Base-by-base conservation (phyloP, 2,113 vertebrate species). In the Psilopsiagon aymara region DNA sequence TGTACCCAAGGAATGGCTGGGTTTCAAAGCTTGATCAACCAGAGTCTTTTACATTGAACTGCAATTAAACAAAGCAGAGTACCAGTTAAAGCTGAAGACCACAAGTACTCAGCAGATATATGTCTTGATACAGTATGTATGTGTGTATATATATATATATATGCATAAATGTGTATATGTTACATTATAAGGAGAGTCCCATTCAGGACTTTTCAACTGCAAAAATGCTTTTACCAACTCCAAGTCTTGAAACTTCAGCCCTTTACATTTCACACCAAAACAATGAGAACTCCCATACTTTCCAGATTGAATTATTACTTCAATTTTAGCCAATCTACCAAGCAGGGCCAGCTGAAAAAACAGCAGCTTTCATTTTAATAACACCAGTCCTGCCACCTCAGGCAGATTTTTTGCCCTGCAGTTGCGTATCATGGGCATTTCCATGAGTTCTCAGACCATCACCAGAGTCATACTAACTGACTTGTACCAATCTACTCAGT, bases 31-130 rank as follows among this genome's bases (percentile, higher is more conserved):
- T 94, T 94, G 83, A 94, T 89, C 91, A 92, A 92, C 88, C 90
- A 90, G 70, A 92, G 90, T 75, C 91, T 83, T 82, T 89, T 89
- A 95, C 86, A 94, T 0, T 87, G 86, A 96, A 94, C 59, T 69
- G 92, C 91, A 96, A 92, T 88, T 91, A 94, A 96, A 94, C 52
- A 93, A 93, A 96, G 96, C 94, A 87, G 91, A 96, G 86, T 94
- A 96, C 94, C 86, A 92, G 86, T 92, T 76, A 94, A 95, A 96
- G 91, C 80, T 91, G 78, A 95, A 91, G 88, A 94, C 87, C 92
- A 96, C 91, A 68, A 44, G 90, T 91, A 95, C 91, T 86, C 96
- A 90, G 90, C 80, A 96, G 79, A 83, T 83, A 85, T 80, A 97
- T 70, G 92, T 92, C 73, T 92, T 94, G 92, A 92, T 95, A 95